Evolutionary conservation across 2,797 vertebrate species (phyloP), one percentile per base, ranked within the genome.

Genomic region (Catharus ustulatus): DNA sequence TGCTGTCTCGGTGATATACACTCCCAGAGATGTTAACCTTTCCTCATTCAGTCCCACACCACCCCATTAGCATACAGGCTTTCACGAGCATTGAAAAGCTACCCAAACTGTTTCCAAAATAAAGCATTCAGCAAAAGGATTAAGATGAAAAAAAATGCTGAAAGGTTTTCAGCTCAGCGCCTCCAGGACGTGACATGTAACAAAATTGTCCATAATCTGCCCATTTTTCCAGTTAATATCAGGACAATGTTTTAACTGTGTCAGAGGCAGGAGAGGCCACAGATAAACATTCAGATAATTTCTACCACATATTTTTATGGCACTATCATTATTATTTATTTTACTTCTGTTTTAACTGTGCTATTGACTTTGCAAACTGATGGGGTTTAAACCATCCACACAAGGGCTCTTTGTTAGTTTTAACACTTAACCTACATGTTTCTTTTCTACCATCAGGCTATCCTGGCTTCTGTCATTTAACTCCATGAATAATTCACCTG

Each of bases 281-380:
- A 79, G 81, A 91, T 81, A 90, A 94, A 92, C 79, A 94, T 52
- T 42, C 74, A 79, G 82, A 94, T 74, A 92, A 82, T 86, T 95
- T 87, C 89, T 57, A 48, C 34, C 30, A 57, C 42, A 38, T 42
- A 27, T 87, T 96, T 96, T 95, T 78, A 89, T 76, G 57, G 54
- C 54, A 10, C 78, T 19, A 93, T 91, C 80, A 90, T 62, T 84
- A 72, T 94, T 88, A 90, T 94, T 94, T 93, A 84, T 95, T 83
- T 91, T 51, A 61, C 75, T 90, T 54, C 52, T 29, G 21, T 45
- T 87, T 92, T 75, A 90, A 62, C 43, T 51, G 61, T 83, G 84
- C 54, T 59, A 78, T 67, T 69, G 89, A 90, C 85, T 92, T 95
- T 81, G 49, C 42, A 72, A 85, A 80, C 64, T 54, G 54, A 95